Base-by-base conservation (phyloP, 2,113 vertebrate species). In the Zosterops pallidus region DNA sequence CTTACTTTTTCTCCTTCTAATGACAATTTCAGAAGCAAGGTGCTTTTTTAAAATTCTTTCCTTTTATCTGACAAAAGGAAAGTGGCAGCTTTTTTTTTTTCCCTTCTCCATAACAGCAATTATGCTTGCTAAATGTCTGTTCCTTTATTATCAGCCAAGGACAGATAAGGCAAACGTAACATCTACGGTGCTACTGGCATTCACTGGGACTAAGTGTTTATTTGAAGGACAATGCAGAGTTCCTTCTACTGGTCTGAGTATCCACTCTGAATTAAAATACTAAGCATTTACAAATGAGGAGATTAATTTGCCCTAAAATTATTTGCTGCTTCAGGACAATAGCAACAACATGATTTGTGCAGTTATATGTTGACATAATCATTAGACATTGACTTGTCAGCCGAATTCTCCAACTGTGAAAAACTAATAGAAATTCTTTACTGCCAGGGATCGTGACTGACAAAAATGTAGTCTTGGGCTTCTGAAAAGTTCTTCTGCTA, bases 121-220 rank as follows among this genome's bases (percentile, higher is more conserved):
- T 77, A 41, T 83, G 9, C 49, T 88, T 8, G 1, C 64, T 95
- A 59, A 24, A 74, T 50, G 26, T 55, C 78, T 76, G 55, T 68
- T 93, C 68, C 42, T 77, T 83, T 74, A 49, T 56, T 84, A 86
- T 80, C 90, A 63, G 35, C 62, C 87, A 92, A 95, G 75, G 67
- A 91, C 90, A 94, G 69, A 90, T 89, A 96, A 91, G 67, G n/a
- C 57, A 91, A 92, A 91, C n/a, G 20, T 90, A 76, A 91, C 79
- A 59, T 42, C 56, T 63, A 63, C 35, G 17, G 28, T 37, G 56
- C 64, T 90, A 80, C 68, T 11, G 18, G 60, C 60, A 88, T 26
- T 90, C 0, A 0, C 42, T 59, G 44, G 68, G 12, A 77, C 39
- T 75, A 64, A 84, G 41, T 62, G 31, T 60, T 39, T 89, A 28